Evolutionary conservation across 1,140 invertebrate genomes (phyloP).

Genomic region (Helicoverpa armigera): DNA sequence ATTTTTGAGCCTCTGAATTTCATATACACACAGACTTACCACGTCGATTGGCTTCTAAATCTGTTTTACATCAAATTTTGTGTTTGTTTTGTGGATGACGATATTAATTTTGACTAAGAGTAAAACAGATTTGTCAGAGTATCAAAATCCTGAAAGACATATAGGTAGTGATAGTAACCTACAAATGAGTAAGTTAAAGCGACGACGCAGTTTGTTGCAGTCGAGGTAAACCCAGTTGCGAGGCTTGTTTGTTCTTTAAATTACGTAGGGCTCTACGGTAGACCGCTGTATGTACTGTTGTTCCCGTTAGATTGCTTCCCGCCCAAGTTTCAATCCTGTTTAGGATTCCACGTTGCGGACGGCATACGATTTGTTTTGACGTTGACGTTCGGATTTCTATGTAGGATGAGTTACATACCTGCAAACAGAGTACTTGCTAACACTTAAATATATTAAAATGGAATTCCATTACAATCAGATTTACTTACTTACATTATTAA

Average conservation of each 20-base stretch:
- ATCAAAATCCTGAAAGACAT: conserved; percentile 25
- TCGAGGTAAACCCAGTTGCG: conserved; percentile 56
- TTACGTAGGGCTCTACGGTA: conserved; percentile 66
- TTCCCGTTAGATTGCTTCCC: conserved; percentile 66
- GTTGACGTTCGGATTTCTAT: conserved; percentile 36
- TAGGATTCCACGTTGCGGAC: conserved; percentile 59
- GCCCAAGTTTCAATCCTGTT: conserved; percentile 67
- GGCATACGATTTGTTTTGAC: conserved; percentile 59
- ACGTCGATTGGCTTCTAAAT: conserved; percentile 53
- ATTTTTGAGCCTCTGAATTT: conserved; percentile 73
- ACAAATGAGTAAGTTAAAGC: conserved; percentile 64
- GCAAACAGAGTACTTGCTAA: background rate
- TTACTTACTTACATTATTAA: conserved; percentile 16
- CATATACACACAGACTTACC: conserved; percentile 66
- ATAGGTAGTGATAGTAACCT: conserved; percentile 43
- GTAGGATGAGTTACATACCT: background rate
- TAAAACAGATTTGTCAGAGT: conserved; percentile 36
- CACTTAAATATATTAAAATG: background rate
- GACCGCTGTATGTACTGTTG: conserved; percentile 62
- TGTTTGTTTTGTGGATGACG: conserved; percentile 50
- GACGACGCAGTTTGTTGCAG: conserved; percentile 65
- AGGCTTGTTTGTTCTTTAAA: conserved; percentile 73
- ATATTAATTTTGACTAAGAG: conserved; percentile 51
- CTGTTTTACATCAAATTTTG: conserved; percentile 41
- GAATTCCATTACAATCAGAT: conserved; percentile 18